Percentiles rank a stretch among this genome's conserved stretches.
Conservation (phyloP, 2,888 invertebrate genomes). For the Tinea semifulvella region DNA sequence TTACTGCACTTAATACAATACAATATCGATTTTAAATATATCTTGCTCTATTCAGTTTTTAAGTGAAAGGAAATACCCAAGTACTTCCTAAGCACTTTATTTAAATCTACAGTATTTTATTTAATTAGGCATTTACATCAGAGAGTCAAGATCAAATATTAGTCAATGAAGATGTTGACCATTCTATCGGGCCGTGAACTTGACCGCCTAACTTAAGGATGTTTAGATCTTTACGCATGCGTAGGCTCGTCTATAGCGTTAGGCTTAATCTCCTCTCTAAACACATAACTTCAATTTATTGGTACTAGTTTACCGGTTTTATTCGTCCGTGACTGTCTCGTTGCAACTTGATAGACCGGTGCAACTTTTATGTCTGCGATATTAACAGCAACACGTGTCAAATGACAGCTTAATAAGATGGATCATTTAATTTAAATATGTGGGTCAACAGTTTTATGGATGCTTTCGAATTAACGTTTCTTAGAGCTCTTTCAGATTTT, state of each 20-base stretch:
- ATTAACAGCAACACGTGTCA: slow-evolving; percentile 2
- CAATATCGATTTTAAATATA: not conserved
- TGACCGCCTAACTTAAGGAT: slow-evolving; percentile 4
- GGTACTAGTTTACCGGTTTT: not conserved
- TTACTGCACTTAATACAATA: slow-evolving; percentile 4
- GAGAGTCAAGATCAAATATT: slow-evolving; percentile 2
- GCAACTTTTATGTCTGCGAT: not conserved
- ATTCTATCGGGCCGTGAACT: slow-evolving; percentile 4
- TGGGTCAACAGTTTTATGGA: slow-evolving; percentile 7
- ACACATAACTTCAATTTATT: not conserved
- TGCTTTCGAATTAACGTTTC: slow-evolving; percentile 1
- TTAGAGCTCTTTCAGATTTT: not conserved
- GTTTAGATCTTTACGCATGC: not conserved
- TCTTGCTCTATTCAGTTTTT: too few species aligned
- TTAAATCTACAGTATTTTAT: not conserved
- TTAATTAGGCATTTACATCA: not conserved
- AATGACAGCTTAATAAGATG: not conserved
- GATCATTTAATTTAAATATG: not conserved
- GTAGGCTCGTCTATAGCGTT: not conserved
- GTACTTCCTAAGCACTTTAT: slow-evolving; percentile 4
- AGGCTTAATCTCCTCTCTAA: not conserved
- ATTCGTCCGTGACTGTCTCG: too few species aligned
- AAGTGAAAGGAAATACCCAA: slow-evolving; percentile 4
- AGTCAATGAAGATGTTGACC: slow-evolving; percentile 7
- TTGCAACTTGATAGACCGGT: not conserved